Percentiles rank a stretch among this genome's conserved stretches.
Evolutionary conservation across 2,888 invertebrate genomes (phyloP).

Genomic region (Galeopsomyia nigrocyanea): DNA sequence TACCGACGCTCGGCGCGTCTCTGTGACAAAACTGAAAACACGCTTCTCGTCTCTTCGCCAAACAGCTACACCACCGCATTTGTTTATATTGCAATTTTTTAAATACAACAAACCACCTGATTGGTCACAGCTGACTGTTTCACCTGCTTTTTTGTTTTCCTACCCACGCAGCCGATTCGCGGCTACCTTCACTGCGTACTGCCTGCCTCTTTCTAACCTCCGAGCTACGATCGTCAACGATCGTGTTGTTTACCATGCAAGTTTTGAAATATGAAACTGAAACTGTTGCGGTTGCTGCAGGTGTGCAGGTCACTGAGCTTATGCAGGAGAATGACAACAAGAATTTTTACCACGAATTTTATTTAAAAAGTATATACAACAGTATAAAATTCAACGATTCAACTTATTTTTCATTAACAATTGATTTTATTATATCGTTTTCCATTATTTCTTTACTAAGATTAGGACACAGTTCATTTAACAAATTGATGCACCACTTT

Average conservation of each 20-base stretch:
- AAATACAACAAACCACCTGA: conserved; percentile 35
- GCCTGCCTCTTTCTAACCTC: conserved; percentile 5
- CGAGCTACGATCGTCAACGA: no score
- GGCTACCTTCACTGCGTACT: conserved; percentile 1
- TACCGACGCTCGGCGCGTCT: no score
- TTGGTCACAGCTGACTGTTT: conserved; percentile 45
- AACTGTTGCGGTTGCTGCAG: no score
- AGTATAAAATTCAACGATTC: not conserved
- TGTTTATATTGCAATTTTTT: conserved; percentile 48
- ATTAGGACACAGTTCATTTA: conserved; percentile 32
- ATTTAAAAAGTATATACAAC: conserved; percentile 4
- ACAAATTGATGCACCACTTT: conserved; percentile 20
- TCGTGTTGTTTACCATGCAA: no score
- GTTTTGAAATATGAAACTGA: no score
- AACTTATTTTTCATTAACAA: conserved; percentile 10
- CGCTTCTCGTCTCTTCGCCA: no score
- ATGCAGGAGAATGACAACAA: no score
- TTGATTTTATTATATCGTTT: conserved; percentile 14
- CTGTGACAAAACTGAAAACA: no score
- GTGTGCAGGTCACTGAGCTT: no score
- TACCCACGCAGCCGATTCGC: not conserved
- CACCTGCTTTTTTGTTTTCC: conserved; percentile 17
- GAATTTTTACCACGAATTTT: conserved; percentile 7
- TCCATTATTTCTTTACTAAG: conserved; percentile 15
- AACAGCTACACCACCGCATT: conserved; percentile 6